phyloP scores from a whole-genome alignment of 1,140 invertebrate species.

The Drosophila truncata region DNA sequence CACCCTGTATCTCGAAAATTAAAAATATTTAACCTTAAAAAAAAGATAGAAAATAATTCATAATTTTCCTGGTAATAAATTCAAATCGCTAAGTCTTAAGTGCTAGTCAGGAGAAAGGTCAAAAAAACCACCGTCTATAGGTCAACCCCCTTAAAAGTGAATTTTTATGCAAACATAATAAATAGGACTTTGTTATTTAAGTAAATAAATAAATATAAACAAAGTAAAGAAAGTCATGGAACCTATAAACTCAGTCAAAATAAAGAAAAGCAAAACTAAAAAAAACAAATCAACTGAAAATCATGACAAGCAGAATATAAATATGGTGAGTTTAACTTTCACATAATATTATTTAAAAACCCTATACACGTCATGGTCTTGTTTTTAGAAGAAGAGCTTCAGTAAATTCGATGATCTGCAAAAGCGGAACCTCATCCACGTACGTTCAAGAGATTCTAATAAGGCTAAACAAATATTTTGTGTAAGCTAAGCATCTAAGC shows the following conservation, averaged over 20 bases:
- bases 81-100: too few relatives aligned
- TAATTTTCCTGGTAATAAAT: too few relatives aligned
- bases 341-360: background rate
- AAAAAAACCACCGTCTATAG: too few relatives aligned
- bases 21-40: too few relatives aligned
- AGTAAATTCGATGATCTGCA: slow-evolving; percentile 91
- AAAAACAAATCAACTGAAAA: slow-evolving; percentile 45
- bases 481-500: slow-evolving; percentile 85
- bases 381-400: slow-evolving; percentile 91
- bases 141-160: background rate
- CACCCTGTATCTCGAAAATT: too few relatives aligned
- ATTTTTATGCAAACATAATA: background rate
- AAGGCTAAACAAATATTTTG: slow-evolving; percentile 90
- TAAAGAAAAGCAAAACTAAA: slow-evolving; percentile 45
- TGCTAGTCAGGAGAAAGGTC: too few relatives aligned
- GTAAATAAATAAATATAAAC: background rate
- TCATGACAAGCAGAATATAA: slow-evolving; percentile 63
- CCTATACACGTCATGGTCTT: background rate
- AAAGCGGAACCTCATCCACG: slow-evolving; percentile 89
- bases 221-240: background rate
- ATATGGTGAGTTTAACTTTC: slow-evolving; percentile 48
- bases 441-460: slow-evolving; percentile 88
- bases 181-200: background rate
- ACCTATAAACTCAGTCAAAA: background rate
- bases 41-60: too few relatives aligned